Conservation (phyloP, 2,888 invertebrate species). For the Phlogophora meticulosa region DNA sequence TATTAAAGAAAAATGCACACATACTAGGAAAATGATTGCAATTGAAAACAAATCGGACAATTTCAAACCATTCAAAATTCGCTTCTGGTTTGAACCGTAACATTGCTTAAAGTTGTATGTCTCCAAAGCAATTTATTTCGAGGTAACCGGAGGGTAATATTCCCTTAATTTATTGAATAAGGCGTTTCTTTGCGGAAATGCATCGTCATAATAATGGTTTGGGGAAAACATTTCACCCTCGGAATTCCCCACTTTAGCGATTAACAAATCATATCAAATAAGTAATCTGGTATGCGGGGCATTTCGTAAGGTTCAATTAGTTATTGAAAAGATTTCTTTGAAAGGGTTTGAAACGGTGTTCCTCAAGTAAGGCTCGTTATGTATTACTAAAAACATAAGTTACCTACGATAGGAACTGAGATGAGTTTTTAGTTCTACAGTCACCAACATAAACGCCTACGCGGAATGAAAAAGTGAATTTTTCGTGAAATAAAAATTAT, state of each 20-base stretch:
- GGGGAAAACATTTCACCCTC: constrained; percentile 54
- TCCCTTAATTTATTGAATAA: constrained; percentile 61
- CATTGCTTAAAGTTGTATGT: constrained; percentile 29
- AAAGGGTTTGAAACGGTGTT: background rate
- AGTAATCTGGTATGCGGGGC: constrained; percentile 36
- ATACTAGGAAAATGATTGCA: no score
- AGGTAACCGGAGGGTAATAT: constrained; percentile 47
- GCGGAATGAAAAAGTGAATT: no score
- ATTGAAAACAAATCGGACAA: no score
- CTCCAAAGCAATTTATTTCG: constrained; percentile 34
- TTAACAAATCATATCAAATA: constrained; percentile 60
- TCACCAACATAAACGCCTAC: no score
- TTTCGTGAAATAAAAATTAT: no score
- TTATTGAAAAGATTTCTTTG: constrained; percentile 18
- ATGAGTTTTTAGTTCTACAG: no score
- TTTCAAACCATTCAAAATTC: no score
- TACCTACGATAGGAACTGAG: background rate
- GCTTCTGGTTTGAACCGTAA: background rate
- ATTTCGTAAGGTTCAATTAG: constrained; percentile 20
- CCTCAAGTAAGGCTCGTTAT: background rate
- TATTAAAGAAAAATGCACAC: no score
- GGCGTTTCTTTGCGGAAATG: constrained; percentile 57
- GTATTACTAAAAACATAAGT: background rate
- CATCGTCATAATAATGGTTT: constrained; percentile 61
- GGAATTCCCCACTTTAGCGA: constrained; percentile 52